Conservation (phyloP, 2,113 vertebrate species). For the Nanger granti region DNA sequence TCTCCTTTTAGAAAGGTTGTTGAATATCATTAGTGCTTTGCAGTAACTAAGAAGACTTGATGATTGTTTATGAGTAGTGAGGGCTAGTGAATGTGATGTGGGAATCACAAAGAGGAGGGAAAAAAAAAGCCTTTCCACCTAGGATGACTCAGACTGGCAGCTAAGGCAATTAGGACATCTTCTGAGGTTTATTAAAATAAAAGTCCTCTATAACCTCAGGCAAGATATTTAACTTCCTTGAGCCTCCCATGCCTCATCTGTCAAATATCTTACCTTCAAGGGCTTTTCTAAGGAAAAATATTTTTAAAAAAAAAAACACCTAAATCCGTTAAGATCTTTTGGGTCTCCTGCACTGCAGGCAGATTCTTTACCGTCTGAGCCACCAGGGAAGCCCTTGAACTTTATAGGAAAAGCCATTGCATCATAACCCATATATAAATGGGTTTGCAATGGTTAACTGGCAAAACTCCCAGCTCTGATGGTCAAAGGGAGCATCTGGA, state of each 20-base stretch:
- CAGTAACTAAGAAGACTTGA: background rate
- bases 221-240: background rate
- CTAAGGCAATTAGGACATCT: background rate
- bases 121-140: background rate
- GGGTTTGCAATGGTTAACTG: background rate
- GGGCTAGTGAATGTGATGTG: background rate
- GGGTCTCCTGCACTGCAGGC: background rate
- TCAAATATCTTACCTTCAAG: background rate
- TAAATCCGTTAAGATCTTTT: background rate
- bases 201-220: background rate
- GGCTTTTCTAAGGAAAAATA: slow-evolving; percentile 8
- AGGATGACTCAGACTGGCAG: background rate
- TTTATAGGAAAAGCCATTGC: background rate
- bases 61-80: background rate
- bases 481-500: background rate
- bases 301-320: background rate
- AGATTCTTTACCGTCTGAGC: background rate
- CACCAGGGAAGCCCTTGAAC: background rate
- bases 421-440: background rate
- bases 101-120: background rate
- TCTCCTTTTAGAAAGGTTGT: background rate
- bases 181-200: background rate
- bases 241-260: background rate
- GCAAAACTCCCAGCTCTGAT: background rate
- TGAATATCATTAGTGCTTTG: background rate